Percentiles rank a stretch among this genome's conserved stretches.
phyloP scores from a whole-genome alignment of 2,888 invertebrate species.

The Ornithoptera priamus region DNA sequence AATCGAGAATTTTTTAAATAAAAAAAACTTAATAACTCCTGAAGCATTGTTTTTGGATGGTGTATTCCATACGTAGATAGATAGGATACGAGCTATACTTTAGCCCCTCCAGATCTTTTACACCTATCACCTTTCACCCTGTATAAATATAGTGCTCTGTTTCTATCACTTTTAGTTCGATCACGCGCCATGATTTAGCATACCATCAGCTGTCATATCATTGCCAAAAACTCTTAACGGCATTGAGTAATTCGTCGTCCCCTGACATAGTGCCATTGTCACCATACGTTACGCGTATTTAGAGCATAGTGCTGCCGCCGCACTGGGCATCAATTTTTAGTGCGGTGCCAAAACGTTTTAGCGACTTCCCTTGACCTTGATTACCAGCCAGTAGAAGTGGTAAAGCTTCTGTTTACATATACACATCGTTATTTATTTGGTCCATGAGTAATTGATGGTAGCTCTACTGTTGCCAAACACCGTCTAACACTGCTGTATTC shows the following conservation, averaged over 20 bases:
- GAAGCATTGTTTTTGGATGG: too few relatives aligned
- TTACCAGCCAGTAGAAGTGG: conserved; percentile 15
- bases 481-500: too few relatives aligned
- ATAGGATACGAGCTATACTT: too few relatives aligned
- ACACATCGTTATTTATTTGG: background rate
- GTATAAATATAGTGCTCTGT: background rate
- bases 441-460: too few relatives aligned
- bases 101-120: too few relatives aligned
- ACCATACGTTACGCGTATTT: conserved; percentile 31
- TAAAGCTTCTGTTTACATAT: conserved; percentile 22
- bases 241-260: conserved; percentile 18
- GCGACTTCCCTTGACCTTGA: conserved; percentile 32
- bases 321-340: conserved; percentile 16
- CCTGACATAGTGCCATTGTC: conserved; percentile 29
- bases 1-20: too few relatives aligned
- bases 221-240: conserved; percentile 31
- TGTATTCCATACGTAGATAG: too few relatives aligned
- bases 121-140: background rate
- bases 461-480: too few relatives aligned
- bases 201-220: conserved; percentile 16
- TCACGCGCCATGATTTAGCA: conserved; percentile 8
- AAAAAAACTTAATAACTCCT: too few relatives aligned
- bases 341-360: conserved; percentile 32
- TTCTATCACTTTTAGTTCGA: conserved; percentile 2
- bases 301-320: conserved; percentile 23